A percentile compares a stretch with the other conserved stretches of the same genome.
Conservation (phyloP, 2,797 vertebrate species). For the Astyanax mexicanus region DNA sequence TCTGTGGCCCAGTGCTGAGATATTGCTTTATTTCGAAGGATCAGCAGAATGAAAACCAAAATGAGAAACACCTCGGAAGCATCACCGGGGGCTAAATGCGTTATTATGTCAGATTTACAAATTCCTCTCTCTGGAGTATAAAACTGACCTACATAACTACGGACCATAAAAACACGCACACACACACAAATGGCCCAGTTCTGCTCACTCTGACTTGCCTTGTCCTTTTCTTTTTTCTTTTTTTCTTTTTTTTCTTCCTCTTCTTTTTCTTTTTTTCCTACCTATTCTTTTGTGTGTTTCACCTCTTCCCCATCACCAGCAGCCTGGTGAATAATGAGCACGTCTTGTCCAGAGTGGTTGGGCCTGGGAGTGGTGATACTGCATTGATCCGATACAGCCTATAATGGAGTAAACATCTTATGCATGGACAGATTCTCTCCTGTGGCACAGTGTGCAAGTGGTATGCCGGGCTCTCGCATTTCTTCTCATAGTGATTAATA, state of each 20-base stretch:
- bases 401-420: constrained; percentile 94
- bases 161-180: constrained; percentile 74
- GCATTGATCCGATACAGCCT: constrained; percentile 85
- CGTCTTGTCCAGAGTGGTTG: constrained; percentile 75
- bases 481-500: constrained; percentile 81
- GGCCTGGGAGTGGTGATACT: constrained; percentile 75
- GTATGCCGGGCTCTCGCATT: constrained; percentile 78
- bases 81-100: constrained; percentile 82
- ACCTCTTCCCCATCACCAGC: constrained; percentile 27
- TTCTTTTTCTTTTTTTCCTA: not conserved
- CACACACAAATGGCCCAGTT: constrained; percentile 71
- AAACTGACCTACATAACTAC: constrained; percentile 79
- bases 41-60: constrained; percentile 59
- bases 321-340: constrained; percentile 62
- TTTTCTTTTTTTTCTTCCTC: not conserved
- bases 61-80: constrained; percentile 65
- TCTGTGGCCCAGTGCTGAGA: constrained; percentile 55
- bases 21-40: constrained; percentile 53
- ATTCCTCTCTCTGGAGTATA: constrained; percentile 73
- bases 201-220: constrained; percentile 43
- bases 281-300: constrained; percentile 31
- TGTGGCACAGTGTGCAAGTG: constrained; percentile 58
- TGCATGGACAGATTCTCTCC: constrained; percentile 72
- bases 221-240: not conserved
- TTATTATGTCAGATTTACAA: constrained; percentile 86